Percentiles rank a stretch among this genome's conserved stretches.
phyloP scores from a whole-genome alignment of 2,797 vertebrate species.

The Merluccius polli region DNA sequence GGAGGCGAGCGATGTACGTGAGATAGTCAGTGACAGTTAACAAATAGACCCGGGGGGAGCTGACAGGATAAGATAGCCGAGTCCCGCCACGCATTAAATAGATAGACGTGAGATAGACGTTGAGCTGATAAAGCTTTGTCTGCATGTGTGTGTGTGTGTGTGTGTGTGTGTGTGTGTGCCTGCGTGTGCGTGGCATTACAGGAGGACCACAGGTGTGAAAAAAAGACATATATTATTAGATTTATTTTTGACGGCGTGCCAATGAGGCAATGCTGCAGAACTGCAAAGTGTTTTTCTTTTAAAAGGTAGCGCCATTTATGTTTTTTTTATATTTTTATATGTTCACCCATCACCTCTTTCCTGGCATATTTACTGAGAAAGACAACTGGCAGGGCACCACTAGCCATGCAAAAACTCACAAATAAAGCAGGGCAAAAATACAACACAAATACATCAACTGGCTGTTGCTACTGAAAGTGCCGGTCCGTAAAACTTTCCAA shows the following conservation, averaged over 20 bases:
- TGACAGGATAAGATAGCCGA: too few relatives aligned
- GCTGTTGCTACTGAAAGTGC: too few relatives aligned
- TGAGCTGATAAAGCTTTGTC: too few relatives aligned
- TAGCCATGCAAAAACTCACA: neutral
- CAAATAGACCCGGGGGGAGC: neutral
- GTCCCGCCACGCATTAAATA: too few relatives aligned
- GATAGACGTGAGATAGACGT: neutral
- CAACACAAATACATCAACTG: neutral
- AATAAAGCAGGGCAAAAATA: neutral
- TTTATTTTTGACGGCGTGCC: neutral
- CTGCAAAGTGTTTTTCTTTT: neutral
- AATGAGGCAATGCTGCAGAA: neutral
- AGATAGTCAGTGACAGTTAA: neutral
- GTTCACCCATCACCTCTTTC: neutral
- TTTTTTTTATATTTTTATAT: neutral
- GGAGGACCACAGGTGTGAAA: neutral
- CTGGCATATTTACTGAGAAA: neutral
- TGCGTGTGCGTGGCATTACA: neutral
- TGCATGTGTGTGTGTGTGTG: too few relatives aligned
- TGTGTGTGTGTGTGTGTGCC: too few relatives aligned
- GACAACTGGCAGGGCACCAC: neutral
- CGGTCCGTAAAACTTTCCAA: neutral
- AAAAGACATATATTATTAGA: too few relatives aligned
- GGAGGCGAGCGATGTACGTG: neutral
- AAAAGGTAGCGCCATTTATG: neutral